Conservation (phyloP, 2,797 vertebrate genomes). For the Poeciliopsis turneri region DNA sequence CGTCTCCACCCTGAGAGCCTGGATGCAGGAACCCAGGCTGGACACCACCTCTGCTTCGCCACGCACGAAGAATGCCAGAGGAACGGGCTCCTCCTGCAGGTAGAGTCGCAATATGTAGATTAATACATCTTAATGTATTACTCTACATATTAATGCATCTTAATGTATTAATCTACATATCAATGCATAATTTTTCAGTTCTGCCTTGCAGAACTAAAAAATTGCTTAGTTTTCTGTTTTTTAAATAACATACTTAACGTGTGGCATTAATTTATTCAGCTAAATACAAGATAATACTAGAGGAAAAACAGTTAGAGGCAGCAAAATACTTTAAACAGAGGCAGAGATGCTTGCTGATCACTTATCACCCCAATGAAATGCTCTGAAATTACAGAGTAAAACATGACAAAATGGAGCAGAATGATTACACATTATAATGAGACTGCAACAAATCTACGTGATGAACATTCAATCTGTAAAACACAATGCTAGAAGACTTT, state of each 20-base stretch:
- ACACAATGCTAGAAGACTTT: background rate
- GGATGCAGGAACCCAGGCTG: constrained; percentile 85
- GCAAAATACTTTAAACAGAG: background rate
- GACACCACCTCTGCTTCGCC: constrained; percentile 89
- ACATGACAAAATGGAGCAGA: background rate
- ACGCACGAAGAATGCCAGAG: constrained; percentile 90
- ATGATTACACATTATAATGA: background rate
- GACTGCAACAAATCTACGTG: background rate
- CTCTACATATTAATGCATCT: too few relatives aligned
- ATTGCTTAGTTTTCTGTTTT: background rate
- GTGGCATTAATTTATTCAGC: background rate
- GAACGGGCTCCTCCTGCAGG: constrained; percentile 89
- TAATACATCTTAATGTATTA: background rate
- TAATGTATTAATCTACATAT: too few relatives aligned
- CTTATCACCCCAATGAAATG: background rate
- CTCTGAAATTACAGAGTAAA: background rate
- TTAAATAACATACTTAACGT: background rate
- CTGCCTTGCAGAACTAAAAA: background rate
- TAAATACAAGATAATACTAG: background rate
- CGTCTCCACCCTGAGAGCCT: constrained; percentile 86
- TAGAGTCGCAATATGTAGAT: background rate
- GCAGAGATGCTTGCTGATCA: background rate
- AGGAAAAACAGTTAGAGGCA: background rate
- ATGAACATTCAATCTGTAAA: background rate
- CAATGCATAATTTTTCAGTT: too few relatives aligned